phyloP scores from a whole-genome alignment of 2,113 vertebrate genomes.

The Erythrocercus mccallii region DNA sequence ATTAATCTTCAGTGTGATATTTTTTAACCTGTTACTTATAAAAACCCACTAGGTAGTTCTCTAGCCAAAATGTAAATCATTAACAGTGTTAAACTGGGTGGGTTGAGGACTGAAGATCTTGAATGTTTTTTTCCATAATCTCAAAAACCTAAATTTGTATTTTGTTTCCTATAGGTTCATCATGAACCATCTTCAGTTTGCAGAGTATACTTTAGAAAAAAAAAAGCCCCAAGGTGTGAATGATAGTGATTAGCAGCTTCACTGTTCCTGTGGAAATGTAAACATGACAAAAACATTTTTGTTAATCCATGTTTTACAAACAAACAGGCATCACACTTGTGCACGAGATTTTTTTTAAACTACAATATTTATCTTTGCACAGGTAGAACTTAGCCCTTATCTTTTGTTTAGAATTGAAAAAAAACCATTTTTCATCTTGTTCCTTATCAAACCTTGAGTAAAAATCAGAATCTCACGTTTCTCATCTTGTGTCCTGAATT shows the following conservation, averaged over 20 bases:
- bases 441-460: not conserved
- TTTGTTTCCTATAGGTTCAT: not conserved
- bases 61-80: constrained; percentile 21
- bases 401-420: not conserved
- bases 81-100: not conserved
- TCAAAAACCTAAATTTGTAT: not conserved
- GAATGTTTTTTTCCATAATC: not conserved
- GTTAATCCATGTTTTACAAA: not conserved
- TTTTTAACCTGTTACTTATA: constrained; percentile 17
- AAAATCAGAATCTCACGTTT: not conserved
- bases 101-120: not conserved
- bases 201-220: not conserved
- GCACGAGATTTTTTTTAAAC: not conserved
- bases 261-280: not conserved
- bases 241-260: not conserved
- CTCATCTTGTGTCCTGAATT: not conserved
- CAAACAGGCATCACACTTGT: not conserved
- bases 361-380: not conserved
- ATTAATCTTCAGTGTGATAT: not conserved
- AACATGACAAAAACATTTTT: not conserved
- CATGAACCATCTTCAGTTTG: not conserved
- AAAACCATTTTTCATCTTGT: not conserved
- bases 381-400: not conserved
- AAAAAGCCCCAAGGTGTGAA: not conserved
- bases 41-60: not conserved